phyloP scores from a whole-genome alignment of 1,140 invertebrate species.

The Drosophila rufa region DNA sequence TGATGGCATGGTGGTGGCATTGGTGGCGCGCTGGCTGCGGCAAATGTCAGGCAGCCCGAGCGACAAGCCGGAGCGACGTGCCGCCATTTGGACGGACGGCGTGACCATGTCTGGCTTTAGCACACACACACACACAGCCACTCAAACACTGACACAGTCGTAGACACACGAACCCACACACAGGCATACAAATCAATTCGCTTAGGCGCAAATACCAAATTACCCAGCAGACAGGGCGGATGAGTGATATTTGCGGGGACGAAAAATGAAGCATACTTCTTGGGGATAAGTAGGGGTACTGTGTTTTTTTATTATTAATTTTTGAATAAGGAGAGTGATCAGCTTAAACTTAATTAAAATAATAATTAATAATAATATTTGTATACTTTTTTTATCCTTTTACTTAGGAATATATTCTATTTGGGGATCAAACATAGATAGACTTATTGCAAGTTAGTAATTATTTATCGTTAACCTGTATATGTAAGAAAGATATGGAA shows the following conservation, averaged over 20 bases:
- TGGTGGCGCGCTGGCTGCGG: conserved; percentile 77
- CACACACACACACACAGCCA: conserved; percentile 67
- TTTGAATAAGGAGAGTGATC: background rate
- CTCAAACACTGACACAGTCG: conserved; percentile 38
- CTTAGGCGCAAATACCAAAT: conserved; percentile 78
- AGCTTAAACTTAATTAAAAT: no score
- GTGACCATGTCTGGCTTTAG: conserved; percentile 82
- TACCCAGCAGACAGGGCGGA: conserved; percentile 61
- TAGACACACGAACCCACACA: conserved; percentile 53
- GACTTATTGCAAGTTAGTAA: no score
- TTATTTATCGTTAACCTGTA: no score
- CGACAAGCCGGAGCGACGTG: conserved; percentile 70
- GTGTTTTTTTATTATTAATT: background rate
- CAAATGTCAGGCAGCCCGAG: conserved; percentile 78
- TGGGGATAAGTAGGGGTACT: background rate
- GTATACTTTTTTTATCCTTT: background rate
- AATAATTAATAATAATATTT: no score
- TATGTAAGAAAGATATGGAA: no score
- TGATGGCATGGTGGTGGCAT: conserved; percentile 36
- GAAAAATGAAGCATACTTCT: conserved; percentile 9
- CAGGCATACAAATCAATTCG: conserved; percentile 79
- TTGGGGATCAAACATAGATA: no score
- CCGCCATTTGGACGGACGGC: conserved; percentile 73
- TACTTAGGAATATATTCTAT: no score
- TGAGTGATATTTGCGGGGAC: background rate